Percentiles rank a stretch among this genome's conserved stretches.
phyloP scores from a whole-genome alignment of 2,888 invertebrate genomes.

The Dinocampus coccinellae region DNA sequence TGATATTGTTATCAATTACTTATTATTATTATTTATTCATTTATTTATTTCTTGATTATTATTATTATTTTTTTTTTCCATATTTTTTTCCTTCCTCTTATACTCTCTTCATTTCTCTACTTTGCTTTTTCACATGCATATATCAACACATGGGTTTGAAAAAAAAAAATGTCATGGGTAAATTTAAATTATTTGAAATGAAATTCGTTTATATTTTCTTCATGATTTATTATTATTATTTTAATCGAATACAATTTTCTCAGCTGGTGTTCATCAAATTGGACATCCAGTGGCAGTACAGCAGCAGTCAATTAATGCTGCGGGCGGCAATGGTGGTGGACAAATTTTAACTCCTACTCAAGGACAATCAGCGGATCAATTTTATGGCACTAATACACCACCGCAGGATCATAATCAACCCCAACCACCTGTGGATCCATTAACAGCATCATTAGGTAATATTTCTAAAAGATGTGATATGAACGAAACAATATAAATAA shows the following conservation, averaged over 20 bases:
- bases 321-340: conserved; percentile 52
- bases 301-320: conserved; percentile 60
- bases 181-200: not conserved
- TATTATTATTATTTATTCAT: too few species aligned
- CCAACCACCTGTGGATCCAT: conserved; percentile 59
- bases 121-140: not conserved
- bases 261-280: conserved; percentile 67
- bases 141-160: not conserved
- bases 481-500: not conserved
- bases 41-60: too few species aligned
- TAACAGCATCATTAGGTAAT: conserved; percentile 62
- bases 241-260: conserved; percentile 45
- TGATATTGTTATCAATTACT: not conserved
- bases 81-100: not conserved
- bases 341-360: conserved; percentile 64
- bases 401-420: conserved; percentile 66
- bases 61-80: too few species aligned
- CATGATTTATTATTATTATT: not conserved
- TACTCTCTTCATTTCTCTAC: not conserved
- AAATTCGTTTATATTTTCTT: not conserved
- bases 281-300: conserved; percentile 59
- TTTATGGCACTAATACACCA: conserved; percentile 64
- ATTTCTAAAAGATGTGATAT: not conserved
- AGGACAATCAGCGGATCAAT: conserved; percentile 62
- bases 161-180: not conserved